phyloP scores from a whole-genome alignment of 2,113 vertebrate genomes.

The Antigone vipio region DNA sequence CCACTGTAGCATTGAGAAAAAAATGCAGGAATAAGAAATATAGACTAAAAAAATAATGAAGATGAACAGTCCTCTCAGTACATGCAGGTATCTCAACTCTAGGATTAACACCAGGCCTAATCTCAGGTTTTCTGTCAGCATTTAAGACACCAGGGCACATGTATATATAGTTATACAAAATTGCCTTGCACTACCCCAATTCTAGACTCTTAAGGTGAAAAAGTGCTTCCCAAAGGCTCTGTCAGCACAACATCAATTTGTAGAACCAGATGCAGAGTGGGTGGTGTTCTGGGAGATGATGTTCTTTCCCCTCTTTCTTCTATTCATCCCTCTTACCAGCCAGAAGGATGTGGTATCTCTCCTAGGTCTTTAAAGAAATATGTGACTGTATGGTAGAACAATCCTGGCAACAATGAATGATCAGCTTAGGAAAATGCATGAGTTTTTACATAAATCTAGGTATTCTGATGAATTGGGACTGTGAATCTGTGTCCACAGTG shows the following conservation, averaged over 20 bases:
- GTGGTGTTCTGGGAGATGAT: not conserved
- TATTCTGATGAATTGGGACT: not conserved
- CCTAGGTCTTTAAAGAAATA: not conserved
- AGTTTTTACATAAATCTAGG: not conserved
- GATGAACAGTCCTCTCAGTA: not conserved
- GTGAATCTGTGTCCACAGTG: not conserved
- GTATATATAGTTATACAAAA: not conserved
- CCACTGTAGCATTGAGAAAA: not conserved
- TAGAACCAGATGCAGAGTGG: not conserved
- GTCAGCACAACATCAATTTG: not conserved
- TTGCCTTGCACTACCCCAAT: accelerated
- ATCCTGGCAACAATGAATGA: not conserved
- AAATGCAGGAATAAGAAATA: not conserved
- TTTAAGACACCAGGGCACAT: not conserved
- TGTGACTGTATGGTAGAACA: not conserved
- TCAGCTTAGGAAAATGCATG: not conserved
- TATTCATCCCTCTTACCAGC: not conserved
- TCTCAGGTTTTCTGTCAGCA: not conserved
- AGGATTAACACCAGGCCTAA: not conserved
- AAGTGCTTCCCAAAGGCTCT: accelerated
- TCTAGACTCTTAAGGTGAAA: not conserved
- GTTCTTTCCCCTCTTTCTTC: not conserved
- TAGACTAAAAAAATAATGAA: not conserved
- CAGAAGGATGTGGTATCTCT: not conserved
- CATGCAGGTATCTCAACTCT: not conserved